Evolutionary conservation across 1,140 invertebrate genomes (phyloP).

Genomic region (Euglossa dilemma): DNA sequence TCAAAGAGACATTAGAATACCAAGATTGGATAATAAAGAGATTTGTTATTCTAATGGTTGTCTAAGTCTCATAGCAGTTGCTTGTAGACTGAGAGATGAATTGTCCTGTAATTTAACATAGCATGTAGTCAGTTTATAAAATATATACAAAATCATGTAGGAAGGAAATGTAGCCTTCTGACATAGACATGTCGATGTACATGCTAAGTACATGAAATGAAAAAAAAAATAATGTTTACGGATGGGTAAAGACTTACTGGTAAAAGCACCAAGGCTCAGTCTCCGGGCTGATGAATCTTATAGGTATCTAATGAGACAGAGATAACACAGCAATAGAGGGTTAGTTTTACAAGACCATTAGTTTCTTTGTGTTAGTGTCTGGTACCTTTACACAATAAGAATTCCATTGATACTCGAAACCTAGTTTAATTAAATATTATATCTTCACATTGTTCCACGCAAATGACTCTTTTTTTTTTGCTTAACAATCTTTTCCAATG

Average conservation of each 20-base stretch:
- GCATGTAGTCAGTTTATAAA: neutral
- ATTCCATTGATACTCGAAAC: slow-evolving; percentile 30
- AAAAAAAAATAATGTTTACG: slow-evolving; percentile 69
- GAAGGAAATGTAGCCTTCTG: neutral
- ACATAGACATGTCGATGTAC: slow-evolving; percentile 27
- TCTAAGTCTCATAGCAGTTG: neutral
- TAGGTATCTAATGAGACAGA: slow-evolving; percentile 87
- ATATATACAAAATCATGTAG: slow-evolving; percentile 15
- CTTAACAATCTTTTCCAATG: neutral
- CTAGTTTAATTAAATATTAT: neutral
- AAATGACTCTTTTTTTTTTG: neutral
- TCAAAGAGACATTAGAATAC: neutral
- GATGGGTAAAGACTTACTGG: slow-evolving; percentile 86
- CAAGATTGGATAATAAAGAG: neutral
- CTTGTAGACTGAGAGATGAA: neutral
- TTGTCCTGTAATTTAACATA: slow-evolving; percentile 2
- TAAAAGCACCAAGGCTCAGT: slow-evolving; percentile 93
- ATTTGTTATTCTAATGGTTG: slow-evolving; percentile 5
- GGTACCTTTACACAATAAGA: slow-evolving; percentile 65
- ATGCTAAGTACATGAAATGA: slow-evolving; percentile 65
- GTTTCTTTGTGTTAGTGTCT: slow-evolving; percentile 54
- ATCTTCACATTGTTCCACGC: neutral
- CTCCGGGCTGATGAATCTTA: slow-evolving; percentile 91
- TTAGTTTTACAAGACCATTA: slow-evolving; percentile 75
- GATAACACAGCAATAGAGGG: slow-evolving; percentile 79